Conservation (phyloP, 2,888 invertebrate genomes). For the Pandemis heparana region DNA sequence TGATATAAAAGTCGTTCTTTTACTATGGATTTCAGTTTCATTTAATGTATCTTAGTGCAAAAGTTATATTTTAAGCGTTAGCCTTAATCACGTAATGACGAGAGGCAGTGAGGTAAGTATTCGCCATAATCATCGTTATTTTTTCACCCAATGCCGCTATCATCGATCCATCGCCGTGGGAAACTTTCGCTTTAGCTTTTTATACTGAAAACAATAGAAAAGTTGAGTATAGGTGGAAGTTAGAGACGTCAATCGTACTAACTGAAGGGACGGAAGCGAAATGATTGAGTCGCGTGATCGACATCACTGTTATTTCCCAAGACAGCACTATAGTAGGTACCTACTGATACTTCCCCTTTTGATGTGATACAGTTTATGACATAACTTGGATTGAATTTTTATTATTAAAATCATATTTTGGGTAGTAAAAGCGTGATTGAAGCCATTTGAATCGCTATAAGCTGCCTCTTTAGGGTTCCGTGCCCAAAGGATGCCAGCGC, state of each 20-base stretch:
- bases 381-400: neutral
- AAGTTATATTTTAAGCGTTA: neutral
- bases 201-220: conserved; percentile 39
- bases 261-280: conserved; percentile 38
- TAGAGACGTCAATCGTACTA: conserved; percentile 17
- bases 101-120: conserved; percentile 11
- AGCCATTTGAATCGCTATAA: neutral
- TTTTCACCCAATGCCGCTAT: conserved; percentile 31
- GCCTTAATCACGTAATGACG: conserved; percentile 17
- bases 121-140: conserved; percentile 18
- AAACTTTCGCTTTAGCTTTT: conserved; percentile 37
- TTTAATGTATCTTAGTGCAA: neutral
- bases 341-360: neutral
- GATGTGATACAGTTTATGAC: neutral
- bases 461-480: too few species aligned
- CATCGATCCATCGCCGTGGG: conserved; percentile 35
- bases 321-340: neutral
- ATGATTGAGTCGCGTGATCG: conserved; percentile 32
- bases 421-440: neutral
- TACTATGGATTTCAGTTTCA: too few species aligned
- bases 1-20: too few species aligned
- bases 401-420: neutral
- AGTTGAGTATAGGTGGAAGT: conserved; percentile 14
- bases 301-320: conserved; percentile 6
- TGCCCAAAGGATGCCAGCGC: too few species aligned